Base-by-base conservation (phyloP, 2,888 invertebrate genomes). In the Syrphus vitripennis region DNA sequence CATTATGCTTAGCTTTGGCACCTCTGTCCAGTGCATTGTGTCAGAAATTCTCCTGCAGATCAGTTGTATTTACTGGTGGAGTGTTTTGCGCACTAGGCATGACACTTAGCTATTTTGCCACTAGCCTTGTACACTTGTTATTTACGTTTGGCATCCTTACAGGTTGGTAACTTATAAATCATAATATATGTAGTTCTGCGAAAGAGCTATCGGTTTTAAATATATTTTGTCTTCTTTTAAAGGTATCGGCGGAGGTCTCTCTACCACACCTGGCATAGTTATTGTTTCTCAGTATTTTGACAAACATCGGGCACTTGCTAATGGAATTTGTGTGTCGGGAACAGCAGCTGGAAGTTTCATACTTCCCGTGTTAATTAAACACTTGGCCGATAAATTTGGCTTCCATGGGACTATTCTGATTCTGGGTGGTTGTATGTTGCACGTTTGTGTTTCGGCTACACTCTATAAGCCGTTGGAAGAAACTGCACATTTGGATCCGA, bases 271-370 rank as follows among this genome's bases (percentile, higher is more conserved):
- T 0, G 96, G 96, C 0, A 96, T 96, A 69, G 96, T 96, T 7
- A 95, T 96, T 81, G 96, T 96, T 0, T 96, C 96, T 0, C 95
- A 96, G 87, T 96, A 96, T 90, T 96, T 96, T 89, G 95, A 96
- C 89, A 96, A 95, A 89, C 96, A 96, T 91, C 94, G 96, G 67
- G 96, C 96, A 0, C 90, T 96, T 83, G 96, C 96, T 0, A 96
- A 96, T 90, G 96, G 96, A 0, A 95, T 96, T 88, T 96, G 96
- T 89, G 96, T 96, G 80, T 96, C 96, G 53, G 96, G 96, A 84
- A 96, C 96, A 4, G 96, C 96, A 0, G 95, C 96, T 0, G 96
- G 96, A 2, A 96, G 96, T 90, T 96, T 96, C 89, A 95, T 96
- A 3, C 94, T 96, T 80, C 96, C 96, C 0, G 94, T 96, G 90